Percentiles rank a stretch among this genome's conserved stretches.
Conservation (phyloP, 2,888 invertebrate species). For the Diachrysia chrysitis region DNA sequence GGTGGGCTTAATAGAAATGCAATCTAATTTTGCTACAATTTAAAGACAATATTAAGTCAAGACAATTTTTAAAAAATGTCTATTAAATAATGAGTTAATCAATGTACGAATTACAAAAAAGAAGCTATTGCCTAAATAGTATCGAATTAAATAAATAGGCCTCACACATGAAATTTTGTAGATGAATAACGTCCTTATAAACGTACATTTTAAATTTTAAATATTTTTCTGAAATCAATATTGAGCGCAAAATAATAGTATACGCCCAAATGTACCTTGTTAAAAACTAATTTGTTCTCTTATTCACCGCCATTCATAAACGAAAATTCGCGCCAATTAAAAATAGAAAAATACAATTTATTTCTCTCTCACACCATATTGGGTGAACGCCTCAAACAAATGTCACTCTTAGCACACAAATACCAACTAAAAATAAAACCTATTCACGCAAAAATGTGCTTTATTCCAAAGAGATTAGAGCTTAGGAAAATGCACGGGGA, state of each 20-base stretch:
- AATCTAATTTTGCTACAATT: not conserved
- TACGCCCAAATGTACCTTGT: conserved; percentile 55
- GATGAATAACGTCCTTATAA: no score
- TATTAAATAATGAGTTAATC: no score
- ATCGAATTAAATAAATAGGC: no score
- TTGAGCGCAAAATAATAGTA: conserved; percentile 47
- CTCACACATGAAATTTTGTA: no score
- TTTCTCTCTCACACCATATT: conserved; percentile 81
- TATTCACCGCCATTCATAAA: conserved; percentile 61
- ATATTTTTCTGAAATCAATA: not conserved
- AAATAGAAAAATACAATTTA: conserved; percentile 83
- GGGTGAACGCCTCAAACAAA: conserved; percentile 87
- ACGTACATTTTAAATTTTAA: not conserved
- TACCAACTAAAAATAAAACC: conserved; percentile 41
- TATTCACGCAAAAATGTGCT: conserved; percentile 47
- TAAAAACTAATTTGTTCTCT: conserved; percentile 68
- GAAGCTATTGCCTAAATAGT: no score
- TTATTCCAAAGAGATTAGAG: conserved; percentile 44
- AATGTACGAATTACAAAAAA: no score
- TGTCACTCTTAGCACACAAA: conserved; percentile 73
- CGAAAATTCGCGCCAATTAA: conserved; percentile 82
- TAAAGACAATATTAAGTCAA: no score
- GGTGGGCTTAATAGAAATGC: conserved; percentile 14
- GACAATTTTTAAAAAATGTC: no score
- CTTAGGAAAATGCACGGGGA: conserved; percentile 23